Percentiles rank a stretch among this genome's conserved stretches.
Conservation (phyloP, 2,113 vertebrate genomes). For the Ctenodactylus gundi region DNA sequence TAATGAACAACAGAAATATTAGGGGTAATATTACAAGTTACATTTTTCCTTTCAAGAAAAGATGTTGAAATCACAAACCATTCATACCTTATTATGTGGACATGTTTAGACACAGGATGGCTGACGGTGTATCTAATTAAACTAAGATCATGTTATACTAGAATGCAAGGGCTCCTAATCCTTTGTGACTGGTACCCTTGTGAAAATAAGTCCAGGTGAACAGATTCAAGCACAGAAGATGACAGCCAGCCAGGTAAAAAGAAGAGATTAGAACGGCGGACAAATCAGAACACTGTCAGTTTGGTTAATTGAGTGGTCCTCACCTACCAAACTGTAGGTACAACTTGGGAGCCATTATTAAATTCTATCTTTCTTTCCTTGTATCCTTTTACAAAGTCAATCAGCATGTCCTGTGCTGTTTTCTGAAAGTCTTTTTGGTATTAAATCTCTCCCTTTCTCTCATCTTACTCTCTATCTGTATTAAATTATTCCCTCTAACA, state of each 20-base stretch:
- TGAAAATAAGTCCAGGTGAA: neutral
- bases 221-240: neutral
- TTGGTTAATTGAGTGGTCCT: no score
- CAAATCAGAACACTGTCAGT: neutral
- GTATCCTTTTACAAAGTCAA: neutral
- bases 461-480: neutral
- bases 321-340: no score
- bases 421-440: neutral
- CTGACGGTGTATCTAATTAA: neutral
- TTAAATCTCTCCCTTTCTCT: neutral
- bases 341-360: neutral
- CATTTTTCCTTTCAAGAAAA: neutral
- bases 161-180: no score
- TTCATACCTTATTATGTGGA: neutral
- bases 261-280: rapidly evolving
- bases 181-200: neutral
- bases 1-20: neutral
- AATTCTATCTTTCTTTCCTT: neutral
- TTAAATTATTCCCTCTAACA: neutral
- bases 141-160: neutral
- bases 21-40: neutral
- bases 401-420: neutral
- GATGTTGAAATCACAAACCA: neutral
- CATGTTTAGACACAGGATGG: neutral
- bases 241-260: neutral